Percentiles rank a stretch among this genome's conserved stretches.
These are phyloP conservation scores for Barypeithes pellucidus DNA, from an alignment of 2,888 invertebrate genomes.

Conservation along the genomic window DNA sequence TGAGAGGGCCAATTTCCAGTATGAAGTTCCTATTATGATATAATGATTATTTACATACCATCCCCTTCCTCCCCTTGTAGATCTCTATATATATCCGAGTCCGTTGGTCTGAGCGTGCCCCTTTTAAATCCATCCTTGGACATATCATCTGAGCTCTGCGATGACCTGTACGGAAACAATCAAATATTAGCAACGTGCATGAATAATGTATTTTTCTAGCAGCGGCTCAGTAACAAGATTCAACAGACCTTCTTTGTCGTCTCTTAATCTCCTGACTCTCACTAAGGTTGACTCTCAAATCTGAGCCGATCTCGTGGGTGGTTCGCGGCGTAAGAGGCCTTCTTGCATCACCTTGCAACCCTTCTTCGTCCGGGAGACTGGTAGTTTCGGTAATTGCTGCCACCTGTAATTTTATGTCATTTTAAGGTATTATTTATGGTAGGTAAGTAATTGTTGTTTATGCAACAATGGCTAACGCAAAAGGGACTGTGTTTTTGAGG, in stretches of 20 bases:
- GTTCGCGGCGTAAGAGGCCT: constrained; percentile 67
- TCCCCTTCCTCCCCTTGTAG: constrained; percentile 76
- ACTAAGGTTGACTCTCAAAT: constrained; percentile 68
- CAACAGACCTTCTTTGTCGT: constrained; percentile 57
- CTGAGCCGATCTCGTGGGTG: constrained; percentile 70
- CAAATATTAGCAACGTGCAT: neutral
- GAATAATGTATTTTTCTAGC: neutral
- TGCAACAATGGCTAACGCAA: too few species aligned
- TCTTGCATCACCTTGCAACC: constrained; percentile 53
- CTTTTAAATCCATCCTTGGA: constrained; percentile 67
- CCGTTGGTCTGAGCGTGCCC: constrained; percentile 65
- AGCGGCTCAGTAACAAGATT: neutral
- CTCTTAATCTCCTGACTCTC: constrained; percentile 71
- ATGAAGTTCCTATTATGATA: neutral
- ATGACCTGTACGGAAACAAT: constrained; percentile 54
- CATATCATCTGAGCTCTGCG: constrained; percentile 72
- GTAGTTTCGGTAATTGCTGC: constrained; percentile 69
- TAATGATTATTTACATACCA: constrained; percentile 62
- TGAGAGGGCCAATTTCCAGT: neutral
- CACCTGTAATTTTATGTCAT: constrained; percentile 24
- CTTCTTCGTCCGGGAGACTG: constrained; percentile 67
- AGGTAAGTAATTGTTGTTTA: too few species aligned
- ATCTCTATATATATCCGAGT: constrained; percentile 70
- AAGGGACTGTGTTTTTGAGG: too few species aligned
- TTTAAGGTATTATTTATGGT: too few species aligned